A percentile compares a stretch with the other conserved stretches of the same genome.
These are phyloP conservation scores for Dreissena polymorpha DNA, from an alignment of 1,140 invertebrate genomes.

Conservation along the genomic window DNA sequence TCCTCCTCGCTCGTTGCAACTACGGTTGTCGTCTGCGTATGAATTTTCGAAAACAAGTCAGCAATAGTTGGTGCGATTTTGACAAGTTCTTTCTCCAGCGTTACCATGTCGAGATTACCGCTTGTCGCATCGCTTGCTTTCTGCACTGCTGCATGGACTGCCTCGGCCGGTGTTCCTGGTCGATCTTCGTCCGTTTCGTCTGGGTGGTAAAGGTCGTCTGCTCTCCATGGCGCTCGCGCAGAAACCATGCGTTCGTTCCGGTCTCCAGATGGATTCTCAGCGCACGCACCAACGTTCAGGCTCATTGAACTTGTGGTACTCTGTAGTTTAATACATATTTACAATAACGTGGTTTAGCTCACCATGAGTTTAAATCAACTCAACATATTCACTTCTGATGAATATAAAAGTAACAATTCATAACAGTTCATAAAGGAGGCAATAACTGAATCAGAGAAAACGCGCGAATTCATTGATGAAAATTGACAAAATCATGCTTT, in stretches of 20 bases:
- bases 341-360: not conserved
- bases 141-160: constrained; percentile 42
- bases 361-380: not conserved
- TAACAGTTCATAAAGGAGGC: not conserved
- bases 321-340: not conserved
- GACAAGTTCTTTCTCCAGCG: constrained; percentile 43
- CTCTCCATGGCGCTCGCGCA: constrained; percentile 43
- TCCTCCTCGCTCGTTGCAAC: constrained; percentile 45
- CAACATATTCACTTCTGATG: not conserved
- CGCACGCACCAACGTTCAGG: constrained; percentile 29
- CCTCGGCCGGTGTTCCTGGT: constrained; percentile 42
- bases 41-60: constrained; percentile 50
- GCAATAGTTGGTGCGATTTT: constrained; percentile 54
- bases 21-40: constrained; percentile 48
- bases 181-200: constrained; percentile 40
- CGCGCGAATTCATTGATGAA: not conserved
- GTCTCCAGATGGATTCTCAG: constrained; percentile 18
- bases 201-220: constrained; percentile 14
- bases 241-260: constrained; percentile 36
- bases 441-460: not conserved
- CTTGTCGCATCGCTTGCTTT: constrained; percentile 40
- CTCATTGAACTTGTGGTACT: constrained; percentile 31
- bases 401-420: not conserved
- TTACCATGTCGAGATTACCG: constrained; percentile 44
- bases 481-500: too few relatives aligned